phyloP scores from a whole-genome alignment of 2,797 vertebrate species.

The Platalea minor region DNA sequence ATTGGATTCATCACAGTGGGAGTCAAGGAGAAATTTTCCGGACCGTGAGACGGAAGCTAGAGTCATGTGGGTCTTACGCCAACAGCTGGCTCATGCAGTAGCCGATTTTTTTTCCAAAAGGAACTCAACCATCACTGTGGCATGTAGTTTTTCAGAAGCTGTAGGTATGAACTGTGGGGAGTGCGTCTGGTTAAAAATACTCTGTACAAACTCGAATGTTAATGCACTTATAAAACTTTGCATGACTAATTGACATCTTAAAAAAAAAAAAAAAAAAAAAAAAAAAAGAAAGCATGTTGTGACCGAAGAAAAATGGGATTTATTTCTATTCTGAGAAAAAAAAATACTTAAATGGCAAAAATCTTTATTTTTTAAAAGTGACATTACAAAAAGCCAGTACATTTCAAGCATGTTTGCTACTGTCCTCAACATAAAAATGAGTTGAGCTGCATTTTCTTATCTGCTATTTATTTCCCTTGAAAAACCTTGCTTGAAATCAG shows the following conservation, averaged over 20 bases:
- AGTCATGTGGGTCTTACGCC: not conserved
- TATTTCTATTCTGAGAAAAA: slow-evolving; percentile 82
- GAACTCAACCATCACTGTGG: slow-evolving; percentile 71
- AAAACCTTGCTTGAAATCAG: slow-evolving; percentile 8
- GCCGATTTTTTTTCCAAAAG: slow-evolving; percentile 29
- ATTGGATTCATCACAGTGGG: slow-evolving; percentile 51
- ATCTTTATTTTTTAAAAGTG: slow-evolving; percentile 87
- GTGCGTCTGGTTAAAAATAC: slow-evolving; percentile 69
- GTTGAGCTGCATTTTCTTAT: slow-evolving; percentile 41
- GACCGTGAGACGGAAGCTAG: slow-evolving; percentile 14
- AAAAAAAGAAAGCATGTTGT: slow-evolving; percentile 82
- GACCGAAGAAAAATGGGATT: slow-evolving; percentile 75
- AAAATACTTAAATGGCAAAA: slow-evolving; percentile 68
- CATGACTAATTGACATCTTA: slow-evolving; percentile 89
- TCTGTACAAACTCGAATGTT: slow-evolving; percentile 79
- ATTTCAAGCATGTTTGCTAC: slow-evolving; percentile 65
- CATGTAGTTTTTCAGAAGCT: slow-evolving; percentile 71
- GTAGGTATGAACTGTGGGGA: slow-evolving; percentile 71
- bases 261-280: slow-evolving; percentile 64
- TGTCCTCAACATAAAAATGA: slow-evolving; percentile 3
- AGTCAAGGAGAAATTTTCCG: slow-evolving; percentile 39
- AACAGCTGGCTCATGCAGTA: slow-evolving; percentile 24
- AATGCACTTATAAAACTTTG: slow-evolving; percentile 79
- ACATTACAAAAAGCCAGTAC: slow-evolving; percentile 78
- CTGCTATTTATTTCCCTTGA: slow-evolving; percentile 20